Evolutionary conservation across 2,888 invertebrate genomes (phyloP).

Genomic region (Eulithis prunata): DNA sequence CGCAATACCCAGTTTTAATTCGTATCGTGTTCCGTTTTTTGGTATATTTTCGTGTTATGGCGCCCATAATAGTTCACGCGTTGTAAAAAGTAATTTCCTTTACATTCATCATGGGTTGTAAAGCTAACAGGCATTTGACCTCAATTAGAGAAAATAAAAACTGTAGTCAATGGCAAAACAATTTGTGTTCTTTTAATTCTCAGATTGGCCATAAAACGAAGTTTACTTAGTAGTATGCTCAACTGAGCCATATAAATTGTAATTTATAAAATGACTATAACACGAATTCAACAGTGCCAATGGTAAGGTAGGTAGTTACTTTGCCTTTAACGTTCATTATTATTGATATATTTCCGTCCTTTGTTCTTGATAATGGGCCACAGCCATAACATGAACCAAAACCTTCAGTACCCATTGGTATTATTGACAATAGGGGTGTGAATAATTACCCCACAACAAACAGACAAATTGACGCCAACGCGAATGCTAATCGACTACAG

Average conservation of each 20-base stretch:
- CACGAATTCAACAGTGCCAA: constrained; percentile 6
- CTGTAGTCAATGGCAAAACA: constrained; percentile 73
- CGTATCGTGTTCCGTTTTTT: constrained; percentile 41
- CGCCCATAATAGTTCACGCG: constrained; percentile 48
- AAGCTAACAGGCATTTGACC: constrained; percentile 71
- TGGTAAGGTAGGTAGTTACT: background rate
- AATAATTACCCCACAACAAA: constrained; percentile 43
- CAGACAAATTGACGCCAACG: constrained; percentile 58
- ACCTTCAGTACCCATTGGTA: constrained; percentile 14
- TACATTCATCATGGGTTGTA: constrained; percentile 56
- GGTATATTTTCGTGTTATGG: constrained; percentile 45
- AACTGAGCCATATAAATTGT: constrained; percentile 7
- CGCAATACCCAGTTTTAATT: constrained; percentile 42
- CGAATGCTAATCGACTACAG: constrained; percentile 59
- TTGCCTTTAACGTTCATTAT: constrained; percentile 17
- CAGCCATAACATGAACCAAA: constrained; percentile 10
- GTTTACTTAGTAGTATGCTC: constrained; percentile 26
- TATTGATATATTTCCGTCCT: constrained; percentile 14
- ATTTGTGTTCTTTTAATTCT: constrained; percentile 67
- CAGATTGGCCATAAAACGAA: constrained; percentile 50
- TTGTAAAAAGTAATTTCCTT: constrained; percentile 60
- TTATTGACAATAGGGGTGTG: constrained; percentile 42
- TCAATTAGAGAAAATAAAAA: constrained; percentile 75
- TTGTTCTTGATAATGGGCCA: constrained; percentile 11
- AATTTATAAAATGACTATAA: constrained; percentile 19